Conservation (phyloP, 2,797 vertebrate genomes). For the Eulemur albifrons region DNA sequence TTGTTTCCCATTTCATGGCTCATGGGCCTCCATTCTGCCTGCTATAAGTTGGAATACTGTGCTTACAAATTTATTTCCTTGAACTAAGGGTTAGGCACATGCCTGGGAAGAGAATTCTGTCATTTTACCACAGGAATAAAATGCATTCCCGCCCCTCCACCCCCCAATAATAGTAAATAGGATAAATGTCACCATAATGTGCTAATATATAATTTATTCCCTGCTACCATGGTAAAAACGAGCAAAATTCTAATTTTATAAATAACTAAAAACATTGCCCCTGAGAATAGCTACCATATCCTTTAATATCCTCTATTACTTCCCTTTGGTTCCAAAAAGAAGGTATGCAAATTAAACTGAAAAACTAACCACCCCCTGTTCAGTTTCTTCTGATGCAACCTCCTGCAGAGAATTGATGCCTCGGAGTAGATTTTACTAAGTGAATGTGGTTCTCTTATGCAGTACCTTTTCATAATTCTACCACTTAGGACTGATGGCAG, state of each 20-base stretch:
- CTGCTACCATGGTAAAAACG: neutral
- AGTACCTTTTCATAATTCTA: neutral
- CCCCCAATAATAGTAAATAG: neutral
- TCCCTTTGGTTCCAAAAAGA: neutral
- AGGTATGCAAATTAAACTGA: neutral
- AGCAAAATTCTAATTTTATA: conserved; percentile 37
- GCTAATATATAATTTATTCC: conserved; percentile 23
- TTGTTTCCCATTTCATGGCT: conserved; percentile 55
- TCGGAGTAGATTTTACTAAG: neutral
- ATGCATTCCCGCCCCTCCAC: neutral
- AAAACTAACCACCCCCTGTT: neutral
- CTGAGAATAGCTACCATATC: neutral
- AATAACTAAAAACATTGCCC: conserved; percentile 31
- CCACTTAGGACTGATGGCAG: neutral
- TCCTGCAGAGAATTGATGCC: neutral
- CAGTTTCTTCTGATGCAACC: neutral
- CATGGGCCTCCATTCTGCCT: neutral
- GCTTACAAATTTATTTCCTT: conserved; percentile 13
- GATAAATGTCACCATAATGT: neutral
- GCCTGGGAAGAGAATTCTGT: neutral
- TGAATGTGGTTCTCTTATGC: neutral
- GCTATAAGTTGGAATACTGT: conserved; percentile 16
- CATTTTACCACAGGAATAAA: conserved; percentile 36
- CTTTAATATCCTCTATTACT: conserved; percentile 42
- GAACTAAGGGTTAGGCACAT: conserved; percentile 28